Evolutionary conservation across 2,888 invertebrate genomes (phyloP).

Genomic region (Temnothorax unifasciatus): DNA sequence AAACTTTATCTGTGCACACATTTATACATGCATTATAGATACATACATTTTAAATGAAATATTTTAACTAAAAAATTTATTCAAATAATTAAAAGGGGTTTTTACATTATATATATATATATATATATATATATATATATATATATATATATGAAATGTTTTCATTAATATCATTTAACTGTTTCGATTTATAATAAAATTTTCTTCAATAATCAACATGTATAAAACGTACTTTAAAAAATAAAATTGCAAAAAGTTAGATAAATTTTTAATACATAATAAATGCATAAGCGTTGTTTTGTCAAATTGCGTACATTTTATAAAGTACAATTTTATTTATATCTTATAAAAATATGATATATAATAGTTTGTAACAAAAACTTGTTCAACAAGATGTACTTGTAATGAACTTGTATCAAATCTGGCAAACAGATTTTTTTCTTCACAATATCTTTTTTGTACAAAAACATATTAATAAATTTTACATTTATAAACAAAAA

Average conservation of each 20-base stretch:
- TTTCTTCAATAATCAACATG: neutral
- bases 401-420: neutral
- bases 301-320: neutral
- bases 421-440: neutral
- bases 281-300: neutral
- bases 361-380: neutral
- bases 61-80: neutral
- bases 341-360: neutral
- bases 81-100: neutral
- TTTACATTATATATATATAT: neutral
- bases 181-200: neutral
- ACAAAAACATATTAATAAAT: neutral
- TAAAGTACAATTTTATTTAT: neutral
- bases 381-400: neutral
- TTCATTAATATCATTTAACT: neutral
- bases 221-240: neutral
- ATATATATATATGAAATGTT: neutral
- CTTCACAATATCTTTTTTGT: neutral
- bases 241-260: neutral
- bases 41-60: neutral
- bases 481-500: no score
- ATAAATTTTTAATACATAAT: neutral
- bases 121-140: neutral
- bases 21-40: neutral
- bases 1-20: neutral